Percentiles rank a stretch among this genome's conserved stretches.
Evolutionary conservation across 2,888 invertebrate genomes (phyloP).

Genomic region (Drepanosiphum platanoidis): DNA sequence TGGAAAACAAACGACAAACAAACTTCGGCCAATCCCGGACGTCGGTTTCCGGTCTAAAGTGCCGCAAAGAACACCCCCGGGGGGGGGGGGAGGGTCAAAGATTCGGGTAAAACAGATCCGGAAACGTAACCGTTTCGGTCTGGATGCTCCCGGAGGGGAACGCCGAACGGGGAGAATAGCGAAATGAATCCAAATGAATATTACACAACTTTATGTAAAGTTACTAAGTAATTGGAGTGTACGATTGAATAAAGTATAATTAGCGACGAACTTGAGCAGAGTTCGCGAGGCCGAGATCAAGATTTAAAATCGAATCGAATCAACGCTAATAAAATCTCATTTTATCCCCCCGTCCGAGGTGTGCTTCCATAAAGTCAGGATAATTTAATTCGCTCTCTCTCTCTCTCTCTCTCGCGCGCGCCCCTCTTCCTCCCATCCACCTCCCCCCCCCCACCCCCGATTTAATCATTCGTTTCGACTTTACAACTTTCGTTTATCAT

Average conservation of each 20-base stretch:
- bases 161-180: neutral
- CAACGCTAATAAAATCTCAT: too few relatives aligned
- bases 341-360: too few relatives aligned
- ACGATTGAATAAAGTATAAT: neutral
- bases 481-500: too few relatives aligned
- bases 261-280: neutral
- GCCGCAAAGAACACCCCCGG: constrained; percentile 18
- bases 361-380: too few relatives aligned
- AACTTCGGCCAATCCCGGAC: constrained; percentile 29
- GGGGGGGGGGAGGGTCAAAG: too few relatives aligned
- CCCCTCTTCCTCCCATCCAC: too few relatives aligned
- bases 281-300: neutral
- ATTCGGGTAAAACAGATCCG: neutral
- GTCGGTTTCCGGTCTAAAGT: constrained; percentile 34
- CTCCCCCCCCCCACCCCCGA: too few relatives aligned
- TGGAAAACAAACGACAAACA: constrained; percentile 39
- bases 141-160: neutral
- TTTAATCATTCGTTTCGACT: too few relatives aligned
- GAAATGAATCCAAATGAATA: neutral
- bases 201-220: neutral
- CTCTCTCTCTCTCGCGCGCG: too few relatives aligned
- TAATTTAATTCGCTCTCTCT: too few relatives aligned
- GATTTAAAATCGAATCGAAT: too few relatives aligned
- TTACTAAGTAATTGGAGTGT: neutral
- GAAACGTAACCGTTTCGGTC: constrained; percentile 27